phyloP scores from a whole-genome alignment of 2,113 vertebrate genomes.

The Seriola rivoliana region DNA sequence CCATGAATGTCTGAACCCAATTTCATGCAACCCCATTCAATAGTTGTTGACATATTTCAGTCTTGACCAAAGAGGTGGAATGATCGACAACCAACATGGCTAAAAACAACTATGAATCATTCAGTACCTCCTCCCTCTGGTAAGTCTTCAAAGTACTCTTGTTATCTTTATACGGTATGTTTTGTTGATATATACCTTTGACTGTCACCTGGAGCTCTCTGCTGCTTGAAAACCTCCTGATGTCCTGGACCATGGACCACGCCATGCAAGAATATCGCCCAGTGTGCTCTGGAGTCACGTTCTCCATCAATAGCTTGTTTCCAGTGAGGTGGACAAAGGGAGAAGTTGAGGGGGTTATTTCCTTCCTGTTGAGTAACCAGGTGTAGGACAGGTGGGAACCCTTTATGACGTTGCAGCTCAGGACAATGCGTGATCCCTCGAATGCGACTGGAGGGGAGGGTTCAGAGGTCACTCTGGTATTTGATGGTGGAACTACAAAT shows the following conservation, averaged over 20 bases:
- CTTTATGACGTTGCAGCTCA: slow-evolving; percentile 68
- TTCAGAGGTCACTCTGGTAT: slow-evolving; percentile 67
- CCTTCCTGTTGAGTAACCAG: slow-evolving; percentile 79
- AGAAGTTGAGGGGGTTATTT: slow-evolving; percentile 41
- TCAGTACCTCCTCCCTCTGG: not conserved
- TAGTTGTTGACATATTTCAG: not conserved
- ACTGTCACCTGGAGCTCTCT: slow-evolving; percentile 72
- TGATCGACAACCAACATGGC: not conserved
- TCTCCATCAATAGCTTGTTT: slow-evolving; percentile 70
- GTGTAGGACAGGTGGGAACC: slow-evolving; percentile 81
- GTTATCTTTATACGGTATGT: not conserved
- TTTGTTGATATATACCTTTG: slow-evolving; percentile 74
- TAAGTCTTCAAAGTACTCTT: not conserved
- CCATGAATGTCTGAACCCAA: not conserved
- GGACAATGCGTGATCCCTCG: slow-evolving; percentile 71
- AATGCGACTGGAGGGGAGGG: slow-evolving; percentile 71
- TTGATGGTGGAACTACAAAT: slow-evolving; percentile 72
- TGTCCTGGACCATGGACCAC: slow-evolving; percentile 49
- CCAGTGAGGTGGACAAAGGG: slow-evolving; percentile 32
- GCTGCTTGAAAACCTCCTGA: slow-evolving; percentile 68
- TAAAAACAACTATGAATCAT: not conserved
- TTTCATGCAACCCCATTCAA: not conserved
- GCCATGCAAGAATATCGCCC: slow-evolving; percentile 72
- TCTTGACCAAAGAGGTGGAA: not conserved
- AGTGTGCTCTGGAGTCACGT: slow-evolving; percentile 56